Conservation (phyloP, 2,797 vertebrate species). For the Schizothorax lantsangensis region DNA sequence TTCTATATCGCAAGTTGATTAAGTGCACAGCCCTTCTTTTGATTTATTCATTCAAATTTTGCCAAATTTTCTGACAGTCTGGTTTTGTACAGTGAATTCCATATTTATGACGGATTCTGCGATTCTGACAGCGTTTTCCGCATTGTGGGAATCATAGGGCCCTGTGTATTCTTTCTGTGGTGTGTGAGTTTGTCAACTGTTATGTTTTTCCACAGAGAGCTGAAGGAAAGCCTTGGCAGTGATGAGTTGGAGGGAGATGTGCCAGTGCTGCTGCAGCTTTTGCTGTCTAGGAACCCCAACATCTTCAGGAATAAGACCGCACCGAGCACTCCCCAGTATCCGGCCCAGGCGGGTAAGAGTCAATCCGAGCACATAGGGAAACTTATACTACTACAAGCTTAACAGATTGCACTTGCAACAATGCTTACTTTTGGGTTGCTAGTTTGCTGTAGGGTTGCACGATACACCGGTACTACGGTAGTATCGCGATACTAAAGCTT, state of each 20-base stretch:
- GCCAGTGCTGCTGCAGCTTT: constrained; percentile 93
- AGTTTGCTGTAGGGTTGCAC: constrained; percentile 15
- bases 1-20: not conserved
- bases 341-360: constrained; percentile 77
- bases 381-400: not conserved
- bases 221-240: constrained; percentile 98
- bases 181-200: not conserved
- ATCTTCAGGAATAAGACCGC: constrained; percentile 99
- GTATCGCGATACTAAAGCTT: too few species aligned
- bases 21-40: not conserved
- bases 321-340: constrained; percentile 78
- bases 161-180: not conserved
- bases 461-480: too few species aligned
- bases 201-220: constrained; percentile 81
- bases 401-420: not conserved
- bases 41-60: not conserved
- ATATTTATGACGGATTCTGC: not conserved
- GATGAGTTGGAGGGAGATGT: constrained; percentile 98
- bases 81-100: not conserved
- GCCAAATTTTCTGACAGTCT: not conserved
- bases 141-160: not conserved
- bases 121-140: not conserved
- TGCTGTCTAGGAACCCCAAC: constrained; percentile 96
- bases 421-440: not conserved
- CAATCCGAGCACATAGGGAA: not conserved